phyloP scores from a whole-genome alignment of 2,797 vertebrate genomes.

The Enteromius radiatus region DNA sequence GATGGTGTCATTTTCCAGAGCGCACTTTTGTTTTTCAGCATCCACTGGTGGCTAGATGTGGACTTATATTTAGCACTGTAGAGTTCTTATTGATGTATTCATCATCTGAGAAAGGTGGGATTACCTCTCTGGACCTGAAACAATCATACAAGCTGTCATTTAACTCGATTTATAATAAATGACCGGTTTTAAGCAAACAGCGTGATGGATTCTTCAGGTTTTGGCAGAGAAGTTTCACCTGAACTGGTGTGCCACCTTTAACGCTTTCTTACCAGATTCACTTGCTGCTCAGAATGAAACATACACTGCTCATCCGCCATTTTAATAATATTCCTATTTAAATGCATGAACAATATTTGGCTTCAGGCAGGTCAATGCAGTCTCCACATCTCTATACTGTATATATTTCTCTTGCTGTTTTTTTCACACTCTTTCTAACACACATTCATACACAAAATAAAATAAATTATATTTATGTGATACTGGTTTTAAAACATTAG shows the following conservation, averaged over 20 bases:
- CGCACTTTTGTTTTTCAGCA: constrained; percentile 19
- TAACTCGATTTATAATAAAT: constrained; percentile 16
- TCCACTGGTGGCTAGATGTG: background rate
- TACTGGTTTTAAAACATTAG: background rate
- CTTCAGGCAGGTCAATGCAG: constrained; percentile 31
- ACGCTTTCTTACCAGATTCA: background rate
- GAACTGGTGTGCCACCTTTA: constrained; percentile 17
- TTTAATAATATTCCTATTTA: constrained; percentile 58
- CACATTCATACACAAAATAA: background rate
- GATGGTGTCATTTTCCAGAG: constrained; percentile 28
- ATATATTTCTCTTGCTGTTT: background rate
- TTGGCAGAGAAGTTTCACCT: background rate
- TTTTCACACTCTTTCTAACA: background rate
- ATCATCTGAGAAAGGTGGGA: background rate
- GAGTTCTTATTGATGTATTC: constrained; percentile 10
- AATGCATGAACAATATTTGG: constrained; percentile 44
- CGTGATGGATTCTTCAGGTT: background rate
- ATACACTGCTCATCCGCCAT: constrained; percentile 44
- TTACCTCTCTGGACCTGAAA: constrained; percentile 16
- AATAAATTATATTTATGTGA: background rate
- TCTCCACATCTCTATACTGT: constrained; percentile 1
- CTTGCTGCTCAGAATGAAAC: constrained; percentile 19
- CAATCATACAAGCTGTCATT: background rate
- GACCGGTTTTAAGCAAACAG: background rate
- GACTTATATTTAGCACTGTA: constrained; percentile 26